Evolutionary conservation across 2,797 vertebrate genomes (phyloP), one percentile per base, ranked within the genome.

Genomic region (Darevskia mixta): DNA sequence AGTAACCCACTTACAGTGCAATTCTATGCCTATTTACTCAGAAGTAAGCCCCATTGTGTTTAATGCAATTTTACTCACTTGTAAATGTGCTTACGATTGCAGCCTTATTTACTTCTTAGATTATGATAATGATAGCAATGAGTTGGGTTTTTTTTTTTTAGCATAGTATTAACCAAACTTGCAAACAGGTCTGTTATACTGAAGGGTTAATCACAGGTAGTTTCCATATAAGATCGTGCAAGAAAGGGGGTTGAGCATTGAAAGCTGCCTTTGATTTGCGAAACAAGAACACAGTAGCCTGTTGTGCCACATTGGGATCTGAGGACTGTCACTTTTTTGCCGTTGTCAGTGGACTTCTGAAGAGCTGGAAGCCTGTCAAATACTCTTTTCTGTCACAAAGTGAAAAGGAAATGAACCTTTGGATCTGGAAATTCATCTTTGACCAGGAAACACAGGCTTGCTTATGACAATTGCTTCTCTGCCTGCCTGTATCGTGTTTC

Each of bases 341-440:
- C 90, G 83, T 86, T 89, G 89, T 95, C 95, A 94, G 90, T 88
- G 88, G 84, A 93, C 92, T 93, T 96, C 93, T 94, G 93, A 95
- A 91, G 91, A 92, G 71, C 86, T 67, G 91, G 89, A 93, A 92
- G 90, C 79, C 90, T 95, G 93, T 94, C 95, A 96, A 92, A 77
- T 89, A 84, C 82, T 86, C 66, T 49, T 93, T 83, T 91, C 86
- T 92, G 90, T 93, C 93, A 92, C 87, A 93, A 94, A 80, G 58
- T 58, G 92, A 87, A 95, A 95, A 93, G 45, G 69, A 95, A 95
- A 94, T 89, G 41, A 20, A 0, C 64, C 92, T 95, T 94, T 94
- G 95, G 89, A 95, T 96, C 93, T 95, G 89, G 88, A 94, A 95
- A 93, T 95, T 91, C 91, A 79, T 94, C 93, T 91, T 89, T 90